Percentiles rank a stretch among this genome's conserved stretches.
phyloP scores from a whole-genome alignment of 2,113 vertebrate species.

The Tetrax tetrax region DNA sequence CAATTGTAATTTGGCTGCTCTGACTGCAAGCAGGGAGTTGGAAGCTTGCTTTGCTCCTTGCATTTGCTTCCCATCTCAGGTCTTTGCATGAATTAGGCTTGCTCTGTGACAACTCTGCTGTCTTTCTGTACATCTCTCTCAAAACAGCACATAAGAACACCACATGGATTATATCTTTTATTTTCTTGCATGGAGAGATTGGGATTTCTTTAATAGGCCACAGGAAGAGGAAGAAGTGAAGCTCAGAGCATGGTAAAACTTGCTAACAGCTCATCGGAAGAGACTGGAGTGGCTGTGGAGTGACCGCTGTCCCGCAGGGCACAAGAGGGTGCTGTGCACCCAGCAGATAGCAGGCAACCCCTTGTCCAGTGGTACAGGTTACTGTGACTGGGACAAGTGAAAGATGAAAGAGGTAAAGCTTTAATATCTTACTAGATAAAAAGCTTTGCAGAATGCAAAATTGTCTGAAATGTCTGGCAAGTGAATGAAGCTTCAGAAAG shows the following conservation, averaged over 20 bases:
- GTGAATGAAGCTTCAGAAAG: not conserved
- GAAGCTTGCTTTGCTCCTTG: not conserved
- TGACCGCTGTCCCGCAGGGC: not conserved
- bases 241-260: not conserved
- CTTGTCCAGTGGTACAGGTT: no score
- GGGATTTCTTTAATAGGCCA: not conserved
- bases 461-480: not conserved
- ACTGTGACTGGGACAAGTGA: not conserved
- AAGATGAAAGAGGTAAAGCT: not conserved
- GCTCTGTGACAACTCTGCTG: not conserved
- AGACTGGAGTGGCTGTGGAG: not conserved
- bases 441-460: not conserved
- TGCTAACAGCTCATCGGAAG: not conserved
- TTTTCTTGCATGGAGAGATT: not conserved
- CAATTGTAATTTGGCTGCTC: not conserved
- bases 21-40: not conserved
- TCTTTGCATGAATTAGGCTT: not conserved
- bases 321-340: conserved; percentile 63
- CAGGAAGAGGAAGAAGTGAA: not conserved
- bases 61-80: not conserved
- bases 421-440: not conserved
- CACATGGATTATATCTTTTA: not conserved
- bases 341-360: not conserved
- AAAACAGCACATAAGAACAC: not conserved
- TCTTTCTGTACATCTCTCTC: not conserved